Base-by-base conservation (phyloP, 2,113 vertebrate species). In the Megalops atlanticus region DNA sequence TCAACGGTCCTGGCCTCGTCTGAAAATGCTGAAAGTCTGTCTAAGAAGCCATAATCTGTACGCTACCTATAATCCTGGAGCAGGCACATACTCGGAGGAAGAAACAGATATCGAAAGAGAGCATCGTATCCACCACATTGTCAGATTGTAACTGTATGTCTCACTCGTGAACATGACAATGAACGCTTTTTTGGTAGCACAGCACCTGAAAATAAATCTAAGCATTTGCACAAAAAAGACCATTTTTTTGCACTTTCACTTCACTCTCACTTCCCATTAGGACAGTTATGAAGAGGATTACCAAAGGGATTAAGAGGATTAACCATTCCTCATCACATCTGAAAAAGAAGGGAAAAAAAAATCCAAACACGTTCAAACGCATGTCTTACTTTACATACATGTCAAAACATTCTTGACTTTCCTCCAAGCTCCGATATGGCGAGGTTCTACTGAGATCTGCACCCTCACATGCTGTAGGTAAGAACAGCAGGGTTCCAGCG, bases 241-340 rank as follows among this genome's bases (percentile, higher is more conserved):
- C 15, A 72, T 76, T 36, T 80, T 77, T 79, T 41, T 82, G 39
- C 75, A 80, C 10, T 74, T 6, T 0, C 77, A 79, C 74, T 83
- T 85, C 36, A 69, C 83, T 82, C 85, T 80, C 68, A 81, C 54
- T 81, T 83, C 74, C 77, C 77, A 85, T 82, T 84, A 81, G 87
- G 86, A 86, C 82, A 86, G 81, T 89, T 86, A 89, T 89, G 80
- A 86, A 89, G 87, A 84, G 84, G 88, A 90, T 89, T 89, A 88
- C 49, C 85, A 86, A 86, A 86, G 16, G 36, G 83, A 89, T 90
- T 86, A 88, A 84, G 75, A 79, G 74, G 84, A 27, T 89, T 84
- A 88, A 75, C 58, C 75, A 85, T 87, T 84, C 86, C 74, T 82
- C 52, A 83, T 58, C 41, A 76, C 27, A 74, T 52, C 54, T 76